Conservation (phyloP, 30 jellyfish, hydroid and myxozoan species). For the Cassiopea andromeda region DNA sequence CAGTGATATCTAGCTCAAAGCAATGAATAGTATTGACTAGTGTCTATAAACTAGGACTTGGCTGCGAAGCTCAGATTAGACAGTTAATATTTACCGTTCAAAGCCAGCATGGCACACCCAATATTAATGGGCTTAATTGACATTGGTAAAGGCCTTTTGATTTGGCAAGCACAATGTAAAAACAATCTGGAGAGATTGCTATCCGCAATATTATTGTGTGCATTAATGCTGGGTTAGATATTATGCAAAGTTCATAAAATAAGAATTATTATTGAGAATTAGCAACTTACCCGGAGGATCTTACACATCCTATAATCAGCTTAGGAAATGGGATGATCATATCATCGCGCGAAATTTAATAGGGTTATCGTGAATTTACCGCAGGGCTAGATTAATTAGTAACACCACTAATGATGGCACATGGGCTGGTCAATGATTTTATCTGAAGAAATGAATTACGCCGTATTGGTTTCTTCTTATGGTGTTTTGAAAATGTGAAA, state of each 20-base stretch:
- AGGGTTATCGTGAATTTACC: not conserved
- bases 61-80: not conserved
- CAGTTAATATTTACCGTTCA: not conserved
- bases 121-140: not conserved
- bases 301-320: slow-evolving; percentile 8
- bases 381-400: slow-evolving; percentile 16
- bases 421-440: slow-evolving; percentile 2
- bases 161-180: not conserved
- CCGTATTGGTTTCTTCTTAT: not conserved
- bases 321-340: slow-evolving; percentile 1
- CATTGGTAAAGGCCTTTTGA: not conserved
- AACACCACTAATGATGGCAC: slow-evolving; percentile 9
- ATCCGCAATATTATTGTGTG: not conserved
- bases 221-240: slow-evolving; percentile 1
- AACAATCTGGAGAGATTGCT: not conserved
- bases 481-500: not conserved
- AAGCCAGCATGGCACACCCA: not conserved
- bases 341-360: not conserved
- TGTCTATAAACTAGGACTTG: not conserved
- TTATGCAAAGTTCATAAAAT: not conserved
- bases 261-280: slow-evolving; percentile 1
- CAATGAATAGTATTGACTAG: not conserved
- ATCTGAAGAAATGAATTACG: not conserved
- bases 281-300: slow-evolving; percentile 26
- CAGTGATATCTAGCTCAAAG: too few species aligned